Percentiles rank a stretch among this genome's conserved stretches.
phyloP scores from a whole-genome alignment of 2,888 invertebrate species.

The Oxycera nigricornis region DNA sequence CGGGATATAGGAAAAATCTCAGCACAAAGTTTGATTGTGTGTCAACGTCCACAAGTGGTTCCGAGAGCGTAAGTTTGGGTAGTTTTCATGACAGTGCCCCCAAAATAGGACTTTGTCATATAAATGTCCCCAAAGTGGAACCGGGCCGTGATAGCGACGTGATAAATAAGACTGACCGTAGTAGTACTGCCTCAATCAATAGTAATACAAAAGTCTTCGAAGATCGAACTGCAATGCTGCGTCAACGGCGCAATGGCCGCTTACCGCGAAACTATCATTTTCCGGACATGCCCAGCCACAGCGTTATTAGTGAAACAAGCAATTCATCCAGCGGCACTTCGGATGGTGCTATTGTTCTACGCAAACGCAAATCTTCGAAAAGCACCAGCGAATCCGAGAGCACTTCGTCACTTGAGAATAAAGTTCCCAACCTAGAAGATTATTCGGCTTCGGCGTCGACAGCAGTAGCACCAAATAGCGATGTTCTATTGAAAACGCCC shows the following conservation, averaged over 20 bases:
- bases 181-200: slow-evolving; percentile 31
- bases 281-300: neutral
- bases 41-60: neutral
- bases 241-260: slow-evolving; percentile 17
- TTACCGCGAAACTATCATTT: neutral
- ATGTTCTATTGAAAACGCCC: slow-evolving; percentile 59
- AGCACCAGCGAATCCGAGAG: slow-evolving; percentile 51
- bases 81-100: neutral
- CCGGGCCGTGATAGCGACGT: neutral
- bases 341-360: slow-evolving; percentile 25
- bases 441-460: neutral
- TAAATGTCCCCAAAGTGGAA: neutral
- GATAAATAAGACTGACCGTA: slow-evolving; percentile 31
- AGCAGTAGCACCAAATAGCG: slow-evolving; percentile 43
- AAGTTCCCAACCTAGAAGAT: slow-evolving; percentile 49
- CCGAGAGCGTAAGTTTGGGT: neutral
- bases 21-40: slow-evolving; percentile 56
- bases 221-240: neutral
- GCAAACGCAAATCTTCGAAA: slow-evolving; percentile 47
- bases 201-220: slow-evolving; percentile 8
- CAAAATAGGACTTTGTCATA: slow-evolving; percentile 23
- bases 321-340: slow-evolving; percentile 55
- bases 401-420: slow-evolving; percentile 53
- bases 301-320: slow-evolving; percentile 41
- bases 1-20: slow-evolving; percentile 58